A percentile compares a stretch with the other conserved stretches of the same genome.
Evolutionary conservation across 2,888 invertebrate genomes (phyloP).

Genomic region (Ornithoptera priamus): DNA sequence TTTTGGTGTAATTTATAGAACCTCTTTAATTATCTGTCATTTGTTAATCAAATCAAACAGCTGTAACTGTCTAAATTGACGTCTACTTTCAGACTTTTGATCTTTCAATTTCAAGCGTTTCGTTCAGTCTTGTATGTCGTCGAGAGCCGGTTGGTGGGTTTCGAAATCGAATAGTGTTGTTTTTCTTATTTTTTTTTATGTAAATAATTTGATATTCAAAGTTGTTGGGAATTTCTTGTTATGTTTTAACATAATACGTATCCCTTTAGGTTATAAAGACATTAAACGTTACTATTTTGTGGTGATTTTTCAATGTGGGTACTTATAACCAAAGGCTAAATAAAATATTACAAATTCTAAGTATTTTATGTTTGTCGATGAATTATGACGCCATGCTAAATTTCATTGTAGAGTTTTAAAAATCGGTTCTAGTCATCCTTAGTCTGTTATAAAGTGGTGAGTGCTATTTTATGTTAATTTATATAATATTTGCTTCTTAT

Average conservation of each 20-base stretch:
- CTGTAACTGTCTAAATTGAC: slow-evolving; percentile 12
- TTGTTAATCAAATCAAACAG: slow-evolving; percentile 10
- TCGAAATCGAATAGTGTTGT: slow-evolving; percentile 16
- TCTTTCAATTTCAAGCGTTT: slow-evolving; percentile 5
- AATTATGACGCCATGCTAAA: slow-evolving; percentile 23
- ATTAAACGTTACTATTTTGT: background rate
- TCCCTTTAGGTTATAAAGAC: background rate
- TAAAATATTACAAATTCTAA: slow-evolving; percentile 9
- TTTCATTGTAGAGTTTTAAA: slow-evolving; percentile 14
- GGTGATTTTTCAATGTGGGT: slow-evolving; percentile 15
- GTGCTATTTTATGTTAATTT: slow-evolving; percentile 1
- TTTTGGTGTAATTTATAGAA: background rate
- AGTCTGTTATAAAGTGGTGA: slow-evolving; percentile 12
- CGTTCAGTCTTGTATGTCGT: slow-evolving; percentile 9
- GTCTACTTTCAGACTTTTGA: slow-evolving; percentile 13
- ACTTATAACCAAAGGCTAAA: slow-evolving; percentile 7
- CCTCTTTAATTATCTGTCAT: slow-evolving; percentile 27
- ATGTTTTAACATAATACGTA: background rate
- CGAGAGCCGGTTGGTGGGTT: slow-evolving; percentile 13
- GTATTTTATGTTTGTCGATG: slow-evolving; percentile 14
- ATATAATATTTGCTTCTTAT: background rate
- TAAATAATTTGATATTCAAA: background rate
- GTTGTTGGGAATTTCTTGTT: background rate
- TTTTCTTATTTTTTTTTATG: background rate
- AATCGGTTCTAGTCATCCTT: slow-evolving; percentile 2